phyloP scores from a whole-genome alignment of 2,113 vertebrate genomes.

The Rhagologus leucostigma region DNA sequence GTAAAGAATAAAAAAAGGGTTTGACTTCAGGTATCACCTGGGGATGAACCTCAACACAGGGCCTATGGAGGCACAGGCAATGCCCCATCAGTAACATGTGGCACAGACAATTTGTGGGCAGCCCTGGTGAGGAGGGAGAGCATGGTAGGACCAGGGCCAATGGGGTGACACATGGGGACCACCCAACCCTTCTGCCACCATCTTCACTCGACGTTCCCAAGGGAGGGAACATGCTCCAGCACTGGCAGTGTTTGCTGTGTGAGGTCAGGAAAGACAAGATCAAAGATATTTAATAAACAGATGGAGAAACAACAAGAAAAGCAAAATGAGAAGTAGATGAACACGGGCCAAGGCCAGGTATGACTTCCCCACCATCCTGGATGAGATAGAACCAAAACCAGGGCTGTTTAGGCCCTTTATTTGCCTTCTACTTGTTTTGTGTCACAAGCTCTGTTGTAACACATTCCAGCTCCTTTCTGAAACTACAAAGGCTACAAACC shows the following conservation, averaged over 20 bases:
- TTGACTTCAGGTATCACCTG: neutral
- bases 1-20: neutral
- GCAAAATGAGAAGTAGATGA: neutral
- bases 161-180: neutral
- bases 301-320: fast-evolving
- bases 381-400: neutral
- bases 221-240: fast-evolving
- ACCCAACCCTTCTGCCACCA: fast-evolving
- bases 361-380: fast-evolving
- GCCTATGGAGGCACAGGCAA: fast-evolving
- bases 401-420: fast-evolving
- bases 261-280: neutral
- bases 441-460: neutral
- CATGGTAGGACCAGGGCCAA: fast-evolving
- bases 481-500: neutral
- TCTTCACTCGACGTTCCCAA: fast-evolving
- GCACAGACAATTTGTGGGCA: neutral
- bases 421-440: neutral
- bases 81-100: fast-evolving
- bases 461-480: fast-evolving
- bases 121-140: neutral
- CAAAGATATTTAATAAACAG: neutral
- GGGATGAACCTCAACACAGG: neutral
- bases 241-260: fast-evolving
- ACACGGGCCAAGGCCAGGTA: fast-evolving